Base-by-base conservation (phyloP, 2,797 vertebrate genomes). In the Numenius phaeopus region DNA sequence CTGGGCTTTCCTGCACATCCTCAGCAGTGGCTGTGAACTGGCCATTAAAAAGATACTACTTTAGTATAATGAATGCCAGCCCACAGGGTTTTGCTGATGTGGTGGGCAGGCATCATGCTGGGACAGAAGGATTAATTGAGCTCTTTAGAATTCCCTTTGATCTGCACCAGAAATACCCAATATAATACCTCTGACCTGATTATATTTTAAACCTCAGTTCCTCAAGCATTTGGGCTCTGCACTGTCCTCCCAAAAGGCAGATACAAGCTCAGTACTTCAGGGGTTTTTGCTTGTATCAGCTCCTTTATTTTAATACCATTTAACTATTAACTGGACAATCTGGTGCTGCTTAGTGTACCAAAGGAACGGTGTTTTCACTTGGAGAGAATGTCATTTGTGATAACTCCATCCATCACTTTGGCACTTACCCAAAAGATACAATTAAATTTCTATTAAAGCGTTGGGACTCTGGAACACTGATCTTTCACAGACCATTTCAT, bases 371-470 rank as follows among this genome's bases (percentile, higher is more conserved):
- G 46, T 5, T 91, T 80, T 72, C 32, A 81, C n/a, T 91, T 50
- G 30, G 75, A 92, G 71, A 70, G n/a, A 88, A 61, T 79, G 67
- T 37, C 11, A 54, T 84, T 58, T 92, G 7, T 44, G 55, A 20
- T 64, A 75, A 85, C 18, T 70, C 73, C 34, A 96, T 96, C 85
- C 73, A 82, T 86, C 78, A 83, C 19, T 91, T 93, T 84, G 80
- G 52, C 77, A 72, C 30, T 87, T 90, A 76, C 30, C 20, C 62
- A 82, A 90, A 95, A 92, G 47, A 46, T 64, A 64, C 52, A 70
- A 92, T 93, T 97, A 96, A 89, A 82, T 90, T 40, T 73, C 83
- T 84, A 17, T 96, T 95, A 92, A 66, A 77, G 21, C 47, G 12
- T 7, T 67, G 17, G 8, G 26, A 42, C 49, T 70, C 47, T 76